Percentiles rank a stretch among this genome's conserved stretches.
Evolutionary conservation across 2,113 vertebrate genomes (phyloP).

Genomic region (Bufo bufo): DNA sequence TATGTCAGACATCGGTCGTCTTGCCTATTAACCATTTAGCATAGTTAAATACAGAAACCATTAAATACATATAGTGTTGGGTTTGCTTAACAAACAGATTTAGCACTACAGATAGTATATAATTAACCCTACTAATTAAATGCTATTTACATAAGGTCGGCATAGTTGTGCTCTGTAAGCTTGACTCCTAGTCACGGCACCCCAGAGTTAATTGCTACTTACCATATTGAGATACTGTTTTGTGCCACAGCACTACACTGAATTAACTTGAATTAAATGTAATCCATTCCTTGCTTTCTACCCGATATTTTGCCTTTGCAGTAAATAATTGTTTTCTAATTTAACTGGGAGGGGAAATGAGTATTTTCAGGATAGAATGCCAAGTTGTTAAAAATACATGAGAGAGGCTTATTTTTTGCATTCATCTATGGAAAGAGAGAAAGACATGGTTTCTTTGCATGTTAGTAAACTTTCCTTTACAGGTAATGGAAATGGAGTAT

Average conservation of each 20-base stretch:
- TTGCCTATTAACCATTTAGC: neutral
- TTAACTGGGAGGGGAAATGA: constrained; percentile 22
- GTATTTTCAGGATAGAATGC: neutral
- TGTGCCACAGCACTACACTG: constrained; percentile 16
- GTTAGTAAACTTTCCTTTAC: neutral
- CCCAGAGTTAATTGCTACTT: constrained; percentile 51
- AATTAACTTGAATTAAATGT: constrained; percentile 44
- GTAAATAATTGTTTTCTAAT: constrained; percentile 44
- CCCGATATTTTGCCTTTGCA: constrained; percentile 20
- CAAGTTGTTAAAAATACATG: neutral
- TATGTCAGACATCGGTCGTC: neutral
- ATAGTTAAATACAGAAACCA: neutral
- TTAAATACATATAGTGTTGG: constrained; percentile 19
- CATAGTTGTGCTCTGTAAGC: constrained; percentile 37
- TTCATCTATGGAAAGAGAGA: neutral
- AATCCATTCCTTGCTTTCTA: constrained; percentile 25
- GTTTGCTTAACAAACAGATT: constrained; percentile 11
- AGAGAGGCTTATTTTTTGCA: neutral
- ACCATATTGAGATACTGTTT: constrained; percentile 37
- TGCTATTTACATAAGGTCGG: constrained; percentile 44
- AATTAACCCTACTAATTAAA: constrained; percentile 37
- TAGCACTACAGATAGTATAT: constrained; percentile 22
- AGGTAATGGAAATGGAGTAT: neutral
- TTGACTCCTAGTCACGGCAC: constrained; percentile 41
- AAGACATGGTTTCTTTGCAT: neutral